Evolutionary conservation across 2,888 invertebrate species (phyloP), one percentile per base, ranked within the genome.

Genomic region (Drosophila algonquin): DNA sequence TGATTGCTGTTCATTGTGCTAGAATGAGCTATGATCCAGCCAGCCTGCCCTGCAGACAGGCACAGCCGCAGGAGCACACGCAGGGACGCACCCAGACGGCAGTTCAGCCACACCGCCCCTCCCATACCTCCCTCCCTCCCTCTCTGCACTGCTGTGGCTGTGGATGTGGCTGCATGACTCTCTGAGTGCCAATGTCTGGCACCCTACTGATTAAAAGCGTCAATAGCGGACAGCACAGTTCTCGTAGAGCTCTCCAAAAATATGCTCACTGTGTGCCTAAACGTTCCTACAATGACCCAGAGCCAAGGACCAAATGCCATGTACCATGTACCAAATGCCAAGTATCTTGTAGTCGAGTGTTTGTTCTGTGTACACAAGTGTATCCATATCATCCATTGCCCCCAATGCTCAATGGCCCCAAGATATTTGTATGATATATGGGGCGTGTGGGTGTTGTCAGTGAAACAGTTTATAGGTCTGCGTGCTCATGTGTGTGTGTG

Each of bases 381-480:
- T 40, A 40, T 7, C 40, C 40, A 30, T 14, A 6, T 45, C n/a
- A 5, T 1, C 48, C 53, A 53, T 47, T 35, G 53, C 46, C 44
- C 27, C 46, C 24, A 4, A 24, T 73, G 14, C 61, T 50, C 54
- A 47, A 54, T 58, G 73, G 57, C 73, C 73, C 45, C 60, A 14
- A 61, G 73, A 73, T 67, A 57, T 67, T 73, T 61, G 57, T 67
- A 73, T 61, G 60, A 73, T 73, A 73, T 58, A 51, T 72, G 40
- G 40, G 48, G 35, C 27, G 18, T 21, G 21, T 30, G 21, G 32
- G 30, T 48, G 27, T 24, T 56, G 62, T 45, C 51, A 35, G 51
- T 16, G 35, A 9, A 30, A 35, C 63, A 57, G 56, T 71, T 71
- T 63, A 72, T 63, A 63, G 50, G 51, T n/a, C 40, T 45, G 35